These are phyloP conservation scores for Eupelmus urozonus DNA, from an alignment of 2,888 invertebrate genomes.

Conservation along the genomic window DNA sequence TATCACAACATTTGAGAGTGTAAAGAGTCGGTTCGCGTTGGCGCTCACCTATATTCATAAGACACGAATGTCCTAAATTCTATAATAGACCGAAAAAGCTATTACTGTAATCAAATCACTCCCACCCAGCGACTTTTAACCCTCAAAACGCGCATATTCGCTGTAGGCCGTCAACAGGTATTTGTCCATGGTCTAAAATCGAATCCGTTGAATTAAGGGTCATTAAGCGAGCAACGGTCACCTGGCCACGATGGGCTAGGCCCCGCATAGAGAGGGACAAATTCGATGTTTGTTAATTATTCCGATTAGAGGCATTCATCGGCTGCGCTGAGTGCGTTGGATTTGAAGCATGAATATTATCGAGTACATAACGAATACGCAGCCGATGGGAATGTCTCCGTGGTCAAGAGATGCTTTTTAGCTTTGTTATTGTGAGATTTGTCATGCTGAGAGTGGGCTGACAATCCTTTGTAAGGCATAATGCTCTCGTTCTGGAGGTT, in stretches of 20 bases:
- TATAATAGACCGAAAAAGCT: no score
- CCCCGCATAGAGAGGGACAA: no score
- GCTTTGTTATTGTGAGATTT: conserved; percentile 24
- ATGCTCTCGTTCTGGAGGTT: no score
- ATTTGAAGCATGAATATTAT: conserved; percentile 27
- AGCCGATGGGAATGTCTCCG: background rate
- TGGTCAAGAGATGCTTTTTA: background rate
- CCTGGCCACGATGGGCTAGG: background rate
- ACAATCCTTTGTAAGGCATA: no score
- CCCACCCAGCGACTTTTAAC: no score
- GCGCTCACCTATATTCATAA: no score
- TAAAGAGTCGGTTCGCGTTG: no score
- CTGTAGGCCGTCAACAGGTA: background rate
- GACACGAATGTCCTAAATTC: no score
- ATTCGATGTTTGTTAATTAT: conserved; percentile 45
- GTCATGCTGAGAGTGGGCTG: background rate
- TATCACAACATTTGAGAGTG: no score
- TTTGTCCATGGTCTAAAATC: conserved; percentile 2
- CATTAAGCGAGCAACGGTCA: background rate
- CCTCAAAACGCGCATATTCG: no score
- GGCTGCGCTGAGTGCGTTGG: background rate
- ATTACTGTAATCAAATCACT: no score
- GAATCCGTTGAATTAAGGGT: conserved; percentile 26
- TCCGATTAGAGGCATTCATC: conserved; percentile 42
- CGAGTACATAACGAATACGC: conserved; percentile 33